These are phyloP conservation scores for Thinocorus orbignyianus DNA, from an alignment of 2,113 vertebrate species.

Conservation along the genomic window DNA sequence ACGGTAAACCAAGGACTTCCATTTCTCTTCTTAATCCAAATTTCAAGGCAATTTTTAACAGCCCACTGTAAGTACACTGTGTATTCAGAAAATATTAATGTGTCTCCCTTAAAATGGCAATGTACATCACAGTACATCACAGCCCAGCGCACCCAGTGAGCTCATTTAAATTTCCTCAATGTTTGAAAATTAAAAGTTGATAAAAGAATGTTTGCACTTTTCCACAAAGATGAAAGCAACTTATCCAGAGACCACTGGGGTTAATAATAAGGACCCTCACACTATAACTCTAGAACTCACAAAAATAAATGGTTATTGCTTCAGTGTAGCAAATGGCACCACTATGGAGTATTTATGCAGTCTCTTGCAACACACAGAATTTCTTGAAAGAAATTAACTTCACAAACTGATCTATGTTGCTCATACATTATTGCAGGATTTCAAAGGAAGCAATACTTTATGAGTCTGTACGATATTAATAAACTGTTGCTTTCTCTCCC, in stretches of 20 bases:
- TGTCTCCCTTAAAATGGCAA: background rate
- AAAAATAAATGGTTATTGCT: conserved; percentile 64
- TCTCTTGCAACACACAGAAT: conserved; percentile 3
- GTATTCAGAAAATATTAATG: background rate
- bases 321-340: conserved; percentile 52
- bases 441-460: conserved; percentile 56
- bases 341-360: conserved; percentile 39
- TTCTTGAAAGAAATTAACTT: conserved; percentile 52
- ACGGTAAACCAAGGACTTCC: background rate
- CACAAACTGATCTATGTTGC: conserved; percentile 43
- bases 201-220: conserved; percentile 35
- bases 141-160: background rate
- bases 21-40: background rate
- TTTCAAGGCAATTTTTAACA: background rate
- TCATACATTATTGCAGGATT: conserved; percentile 3
- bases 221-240: conserved; percentile 40
- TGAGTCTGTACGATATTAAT: background rate
- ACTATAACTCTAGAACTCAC: conserved; percentile 22
- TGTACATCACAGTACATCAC: background rate
- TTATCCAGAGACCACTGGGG: background rate
- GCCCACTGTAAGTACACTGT: background rate
- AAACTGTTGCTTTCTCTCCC: background rate
- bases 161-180: background rate
- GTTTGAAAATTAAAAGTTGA: conserved; percentile 25
- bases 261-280: conserved; percentile 11